Conservation (phyloP, 2,888 invertebrate species). For the Parascotia fuliginaria region DNA sequence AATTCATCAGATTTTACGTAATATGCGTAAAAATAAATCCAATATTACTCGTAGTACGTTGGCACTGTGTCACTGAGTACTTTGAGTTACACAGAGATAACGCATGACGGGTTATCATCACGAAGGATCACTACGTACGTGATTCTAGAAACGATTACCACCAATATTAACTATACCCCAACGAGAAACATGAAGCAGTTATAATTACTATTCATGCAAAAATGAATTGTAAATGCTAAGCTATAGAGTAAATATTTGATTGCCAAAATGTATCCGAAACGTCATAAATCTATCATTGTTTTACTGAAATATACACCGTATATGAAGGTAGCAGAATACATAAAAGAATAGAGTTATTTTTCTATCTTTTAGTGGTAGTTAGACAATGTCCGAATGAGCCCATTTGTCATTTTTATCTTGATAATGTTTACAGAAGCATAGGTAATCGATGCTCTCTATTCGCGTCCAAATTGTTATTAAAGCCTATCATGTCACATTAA, state of each 20-base stretch:
- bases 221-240: neutral
- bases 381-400: constrained; percentile 16
- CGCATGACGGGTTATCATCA: neutral
- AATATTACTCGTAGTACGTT: no score
- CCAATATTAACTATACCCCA: neutral
- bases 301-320: neutral
- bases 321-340: neutral
- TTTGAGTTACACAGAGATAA: neutral
- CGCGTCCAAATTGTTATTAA: constrained; percentile 69
- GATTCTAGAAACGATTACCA: constrained; percentile 17
- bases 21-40: no score
- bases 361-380: neutral
- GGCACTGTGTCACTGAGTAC: neutral
- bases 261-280: neutral
- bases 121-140: constrained; percentile 1
- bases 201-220: neutral
- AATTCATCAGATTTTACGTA: no score
- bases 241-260: neutral
- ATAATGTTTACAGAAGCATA: constrained; percentile 64
- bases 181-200: neutral
- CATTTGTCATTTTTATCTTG: constrained; percentile 70
- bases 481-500: constrained; percentile 58
- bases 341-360: neutral
- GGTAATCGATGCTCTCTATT: constrained; percentile 60
- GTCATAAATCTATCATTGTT: neutral